phyloP scores from a whole-genome alignment of 2,113 vertebrate genomes.

The Brachyhypopomus occidentalis region DNA sequence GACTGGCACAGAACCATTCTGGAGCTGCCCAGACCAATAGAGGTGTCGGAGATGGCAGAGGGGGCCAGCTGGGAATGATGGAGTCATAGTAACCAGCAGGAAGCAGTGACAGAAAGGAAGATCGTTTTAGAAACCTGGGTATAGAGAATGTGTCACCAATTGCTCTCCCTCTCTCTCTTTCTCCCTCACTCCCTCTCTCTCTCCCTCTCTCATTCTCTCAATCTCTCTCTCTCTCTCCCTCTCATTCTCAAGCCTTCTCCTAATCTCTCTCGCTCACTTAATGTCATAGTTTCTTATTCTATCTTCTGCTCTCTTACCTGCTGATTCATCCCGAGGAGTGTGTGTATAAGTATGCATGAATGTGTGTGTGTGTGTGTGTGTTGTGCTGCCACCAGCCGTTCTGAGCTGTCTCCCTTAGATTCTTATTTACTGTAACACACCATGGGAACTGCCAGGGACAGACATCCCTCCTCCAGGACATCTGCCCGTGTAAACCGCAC shows the following conservation, averaged over 20 bases:
- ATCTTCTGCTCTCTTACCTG: not conserved
- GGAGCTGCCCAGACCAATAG: not conserved
- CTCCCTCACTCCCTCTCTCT: not conserved
- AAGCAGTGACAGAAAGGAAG: not conserved
- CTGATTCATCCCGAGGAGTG: not conserved
- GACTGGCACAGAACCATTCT: not conserved
- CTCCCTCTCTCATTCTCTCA: not conserved
- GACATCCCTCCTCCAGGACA: not conserved
- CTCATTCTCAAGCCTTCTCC: not conserved
- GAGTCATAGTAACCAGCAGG: constrained; percentile 11
- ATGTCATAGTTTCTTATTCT: too few relatives aligned
- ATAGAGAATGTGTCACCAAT: not conserved
- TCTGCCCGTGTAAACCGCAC: constrained; percentile 10
- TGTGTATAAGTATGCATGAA: too few relatives aligned
- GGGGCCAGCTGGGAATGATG: not conserved
- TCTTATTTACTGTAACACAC: not conserved
- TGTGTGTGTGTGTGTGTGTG: too few relatives aligned
- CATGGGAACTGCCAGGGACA: not conserved
- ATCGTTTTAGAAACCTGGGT: not conserved
- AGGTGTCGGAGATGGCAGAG: constrained; percentile 10
- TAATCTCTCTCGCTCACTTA: too few relatives aligned
- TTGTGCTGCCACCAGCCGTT: not conserved
- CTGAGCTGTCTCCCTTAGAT: not conserved
- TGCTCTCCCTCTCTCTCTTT: not conserved
- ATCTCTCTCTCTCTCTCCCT: not conserved